phyloP scores from a whole-genome alignment of 1,140 invertebrate genomes.

The Pristionchus pacificus region DNA sequence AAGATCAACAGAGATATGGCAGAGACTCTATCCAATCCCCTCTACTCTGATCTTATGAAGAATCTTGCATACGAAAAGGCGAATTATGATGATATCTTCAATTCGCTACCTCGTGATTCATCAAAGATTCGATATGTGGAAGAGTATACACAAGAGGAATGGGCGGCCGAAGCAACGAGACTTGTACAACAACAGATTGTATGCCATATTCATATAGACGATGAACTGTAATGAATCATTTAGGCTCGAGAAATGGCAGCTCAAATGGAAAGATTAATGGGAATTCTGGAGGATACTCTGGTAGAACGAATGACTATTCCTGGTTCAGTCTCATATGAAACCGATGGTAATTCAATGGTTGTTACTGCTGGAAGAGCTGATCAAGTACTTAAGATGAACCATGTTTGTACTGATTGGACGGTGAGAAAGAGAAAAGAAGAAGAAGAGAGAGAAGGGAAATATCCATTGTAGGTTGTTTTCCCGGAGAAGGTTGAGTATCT shows the following conservation, averaged over 20 bases:
- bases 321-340: constrained; percentile 8
- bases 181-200: constrained; percentile 26
- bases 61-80: constrained; percentile 22
- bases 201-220: neutral
- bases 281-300: constrained; percentile 20
- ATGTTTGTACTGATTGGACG: neutral
- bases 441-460: too few species aligned
- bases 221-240: neutral
- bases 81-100: constrained; percentile 24
- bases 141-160: constrained; percentile 29
- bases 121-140: constrained; percentile 29
- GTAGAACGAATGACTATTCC: constrained; percentile 9
- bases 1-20: constrained; percentile 7
- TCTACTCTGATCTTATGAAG: constrained; percentile 16
- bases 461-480: constrained; percentile 11
- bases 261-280: constrained; percentile 17
- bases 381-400: constrained; percentile 4
- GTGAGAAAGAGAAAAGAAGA: too few species aligned
- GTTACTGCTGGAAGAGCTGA: constrained; percentile 6
- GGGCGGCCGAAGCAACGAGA: constrained; percentile 21
- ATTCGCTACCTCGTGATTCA: constrained; percentile 24
- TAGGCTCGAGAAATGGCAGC: constrained; percentile 19
- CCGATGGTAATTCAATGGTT: constrained; percentile 16
- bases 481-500: constrained; percentile 21
- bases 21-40: constrained; percentile 20